Evolutionary conservation across 2,113 vertebrate species (phyloP).

Genomic region (Grantiella picta): DNA sequence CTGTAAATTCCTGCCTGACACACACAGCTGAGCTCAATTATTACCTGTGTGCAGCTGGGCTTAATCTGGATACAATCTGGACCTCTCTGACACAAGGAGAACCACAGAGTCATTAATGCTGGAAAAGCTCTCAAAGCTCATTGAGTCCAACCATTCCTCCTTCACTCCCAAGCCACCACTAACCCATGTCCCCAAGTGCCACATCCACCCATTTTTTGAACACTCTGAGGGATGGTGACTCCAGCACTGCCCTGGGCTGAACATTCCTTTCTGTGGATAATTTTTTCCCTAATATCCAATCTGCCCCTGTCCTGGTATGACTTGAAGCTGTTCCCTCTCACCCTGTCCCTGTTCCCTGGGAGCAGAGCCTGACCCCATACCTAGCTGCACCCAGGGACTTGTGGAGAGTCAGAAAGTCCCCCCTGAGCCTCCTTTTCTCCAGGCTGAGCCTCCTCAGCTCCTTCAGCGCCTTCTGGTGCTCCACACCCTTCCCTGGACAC

Average conservation of each 20-base stretch:
- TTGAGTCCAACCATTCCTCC: fast-evolving
- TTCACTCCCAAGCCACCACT: not conserved
- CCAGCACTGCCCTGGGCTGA: not conserved
- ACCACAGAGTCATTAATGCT: fast-evolving
- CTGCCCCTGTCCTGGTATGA: not conserved
- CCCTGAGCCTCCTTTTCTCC: not conserved
- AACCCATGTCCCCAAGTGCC: not conserved
- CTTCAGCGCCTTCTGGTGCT: fast-evolving
- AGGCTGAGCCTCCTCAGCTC: not conserved
- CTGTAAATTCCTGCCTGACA: not conserved
- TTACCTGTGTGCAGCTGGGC: not conserved
- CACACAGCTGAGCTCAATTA: not conserved
- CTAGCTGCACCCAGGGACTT: fast-evolving
- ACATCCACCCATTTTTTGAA: not conserved
- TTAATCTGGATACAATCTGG: too few relatives aligned
- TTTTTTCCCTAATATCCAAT: not conserved
- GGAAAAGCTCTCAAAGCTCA: not conserved
- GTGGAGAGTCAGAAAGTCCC: fast-evolving
- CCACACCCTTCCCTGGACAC: not conserved
- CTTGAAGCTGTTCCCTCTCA: fast-evolving
- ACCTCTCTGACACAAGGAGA: not conserved
- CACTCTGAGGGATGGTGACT: not conserved
- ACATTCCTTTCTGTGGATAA: not conserved
- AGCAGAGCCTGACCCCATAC: fast-evolving
- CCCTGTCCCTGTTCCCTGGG: not conserved